phyloP scores from a whole-genome alignment of 2,113 vertebrate species.

The Silurus meridionalis region DNA sequence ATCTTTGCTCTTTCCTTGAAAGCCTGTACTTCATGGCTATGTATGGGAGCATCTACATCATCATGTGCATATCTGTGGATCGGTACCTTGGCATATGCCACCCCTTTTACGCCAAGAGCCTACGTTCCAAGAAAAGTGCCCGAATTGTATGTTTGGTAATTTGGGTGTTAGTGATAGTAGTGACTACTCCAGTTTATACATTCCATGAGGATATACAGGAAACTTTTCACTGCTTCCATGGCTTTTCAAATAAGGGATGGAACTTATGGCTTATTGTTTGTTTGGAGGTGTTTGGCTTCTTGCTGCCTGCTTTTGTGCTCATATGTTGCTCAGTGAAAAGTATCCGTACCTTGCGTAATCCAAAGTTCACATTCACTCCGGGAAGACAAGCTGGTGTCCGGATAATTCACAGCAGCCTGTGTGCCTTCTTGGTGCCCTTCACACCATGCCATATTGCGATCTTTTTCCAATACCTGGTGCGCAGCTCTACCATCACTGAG shows the following conservation, averaged over 20 bases:
- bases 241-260: conserved; percentile 76
- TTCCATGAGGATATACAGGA: conserved; percentile 27
- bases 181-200: conserved; percentile 64
- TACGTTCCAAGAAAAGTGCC: conserved; percentile 74
- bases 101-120: conserved; percentile 70
- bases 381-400: conserved; percentile 67
- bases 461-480: conserved; percentile 87
- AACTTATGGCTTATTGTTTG: conserved; percentile 66
- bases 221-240: conserved; percentile 75
- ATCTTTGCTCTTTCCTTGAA: conserved; percentile 76
- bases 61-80: conserved; percentile 83
- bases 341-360: conserved; percentile 69
- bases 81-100: conserved; percentile 82
- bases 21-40: conserved; percentile 83
- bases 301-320: conserved; percentile 76
- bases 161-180: conserved; percentile 72
- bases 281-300: conserved; percentile 82
- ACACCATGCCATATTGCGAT: conserved; percentile 82
- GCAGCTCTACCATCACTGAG: conserved; percentile 66
- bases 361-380: conserved; percentile 38
- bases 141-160: conserved; percentile 68
- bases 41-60: conserved; percentile 86
- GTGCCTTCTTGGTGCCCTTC: conserved; percentile 85
- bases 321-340: conserved; percentile 76
- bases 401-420: conserved; percentile 79